Percentiles rank a stretch among this genome's conserved stretches.
Conservation (phyloP, 2,888 invertebrate species). For the Deladenus siricidicola region DNA sequence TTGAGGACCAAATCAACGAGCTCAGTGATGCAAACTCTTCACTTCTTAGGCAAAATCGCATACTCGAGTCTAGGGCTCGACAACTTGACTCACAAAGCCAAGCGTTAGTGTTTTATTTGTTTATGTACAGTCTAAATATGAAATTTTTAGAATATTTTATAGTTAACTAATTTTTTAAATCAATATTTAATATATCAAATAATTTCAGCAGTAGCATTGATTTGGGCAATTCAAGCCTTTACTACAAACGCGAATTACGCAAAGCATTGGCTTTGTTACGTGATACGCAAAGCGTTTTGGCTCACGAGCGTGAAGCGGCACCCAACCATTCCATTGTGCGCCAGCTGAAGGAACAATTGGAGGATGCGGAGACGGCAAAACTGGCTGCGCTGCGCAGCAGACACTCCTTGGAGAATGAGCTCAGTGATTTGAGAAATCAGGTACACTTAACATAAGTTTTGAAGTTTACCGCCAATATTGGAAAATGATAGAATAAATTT, state of each 20-base stretch:
- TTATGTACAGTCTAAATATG: neutral
- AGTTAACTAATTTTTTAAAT: conserved; percentile 4
- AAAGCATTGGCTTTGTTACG: conserved; percentile 34
- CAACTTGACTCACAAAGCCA: conserved; percentile 31
- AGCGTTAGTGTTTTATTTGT: conserved; percentile 11
- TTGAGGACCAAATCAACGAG: conserved; percentile 61
- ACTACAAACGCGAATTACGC: conserved; percentile 30
- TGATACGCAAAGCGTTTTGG: conserved; percentile 35
- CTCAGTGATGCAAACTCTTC: conserved; percentile 84
- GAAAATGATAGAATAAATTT: no score
- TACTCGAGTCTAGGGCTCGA: conserved; percentile 60
- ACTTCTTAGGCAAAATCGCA: conserved; percentile 78
- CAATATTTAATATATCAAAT: no score
- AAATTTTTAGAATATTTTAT: conserved; percentile 6
- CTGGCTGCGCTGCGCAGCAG: conserved; percentile 76
- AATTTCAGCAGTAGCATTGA: conserved; percentile 8
- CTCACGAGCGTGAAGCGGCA: conserved; percentile 31
- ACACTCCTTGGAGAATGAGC: conserved; percentile 75
- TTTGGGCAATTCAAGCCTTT: neutral
- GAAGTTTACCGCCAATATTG: no score
- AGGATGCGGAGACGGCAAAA: conserved; percentile 67
- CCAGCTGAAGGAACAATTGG: conserved; percentile 62
- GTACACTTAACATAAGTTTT: no score
- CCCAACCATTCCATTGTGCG: conserved; percentile 29
- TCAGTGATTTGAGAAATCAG: conserved; percentile 72